Base-by-base conservation (phyloP, 2,113 vertebrate species). In the Channa maculata region DNA sequence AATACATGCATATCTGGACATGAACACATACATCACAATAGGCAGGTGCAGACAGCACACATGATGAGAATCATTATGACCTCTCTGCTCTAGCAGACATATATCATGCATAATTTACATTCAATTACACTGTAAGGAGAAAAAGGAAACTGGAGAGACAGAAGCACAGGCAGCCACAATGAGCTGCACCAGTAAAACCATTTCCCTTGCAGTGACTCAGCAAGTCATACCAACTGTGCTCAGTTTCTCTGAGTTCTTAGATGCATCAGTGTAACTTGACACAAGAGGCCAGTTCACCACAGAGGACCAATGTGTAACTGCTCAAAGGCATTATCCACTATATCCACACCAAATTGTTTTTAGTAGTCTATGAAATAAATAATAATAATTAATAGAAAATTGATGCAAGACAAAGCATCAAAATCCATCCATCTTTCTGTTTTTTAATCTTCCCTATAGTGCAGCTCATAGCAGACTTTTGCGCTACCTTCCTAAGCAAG, bases 51-150 rank as follows among this genome's bases (percentile, higher is more conserved):
- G 6, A 3, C 8, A 7, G 15, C 11, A 43, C 34, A 54, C 45
- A 61, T 7, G 43, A 49, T 53, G 24, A 51, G 44, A 63, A 46
- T 33, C 36, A 65, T 49, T 62, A 52, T 73, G 39, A 63, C 52
- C 54, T 65, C 57, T 65, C 33, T 50, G 71, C 53, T 75, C 12
- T 12, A 68, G 68, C 65, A 64, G 69, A 71, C 66, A 55, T 12
- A 15, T 44, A 52, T 1, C 51, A 55, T 89, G 41, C 45, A 89
- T 85, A 75, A 89, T 91, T 86, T 55, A 85, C 77, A 79, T 73
- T 75, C 44, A 89, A 74, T 89, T 85, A 84, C 54, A 84, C n/a
- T 52, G 59, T 45, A 39, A 71, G 65, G 34, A 61, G 44, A 15
- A 15, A 64, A 33, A 36, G 41, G 59, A 76, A 78, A 72, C 43